These are phyloP conservation scores for Spatulosminthurus flaviceps DNA, from an alignment of 2,888 invertebrate genomes.

Conservation along the genomic window DNA sequence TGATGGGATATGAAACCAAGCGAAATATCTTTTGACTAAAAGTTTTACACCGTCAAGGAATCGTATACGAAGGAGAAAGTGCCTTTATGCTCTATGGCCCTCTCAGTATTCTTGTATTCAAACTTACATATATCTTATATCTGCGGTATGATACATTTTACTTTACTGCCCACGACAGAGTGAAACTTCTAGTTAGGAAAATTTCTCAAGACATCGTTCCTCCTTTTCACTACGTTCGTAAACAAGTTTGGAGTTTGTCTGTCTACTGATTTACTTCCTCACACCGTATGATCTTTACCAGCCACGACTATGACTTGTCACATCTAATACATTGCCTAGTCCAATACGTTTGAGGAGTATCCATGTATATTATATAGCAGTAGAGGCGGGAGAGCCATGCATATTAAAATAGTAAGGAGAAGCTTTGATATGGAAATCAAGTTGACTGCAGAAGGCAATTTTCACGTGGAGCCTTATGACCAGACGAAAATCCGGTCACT, in stretches of 20 bases:
- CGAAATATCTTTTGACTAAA: slow-evolving; percentile 3
- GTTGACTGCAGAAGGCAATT: background rate
- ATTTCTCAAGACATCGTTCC: background rate
- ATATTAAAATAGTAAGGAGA: no score
- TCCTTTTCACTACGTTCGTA: background rate
- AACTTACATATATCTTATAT: no score
- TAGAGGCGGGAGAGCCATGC: no score
- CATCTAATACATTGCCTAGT: no score
- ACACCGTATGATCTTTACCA: no score
- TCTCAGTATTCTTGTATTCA: no score
- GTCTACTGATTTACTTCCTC: background rate
- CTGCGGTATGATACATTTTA: no score
- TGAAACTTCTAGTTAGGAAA: background rate
- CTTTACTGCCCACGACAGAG: no score
- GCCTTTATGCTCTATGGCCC: no score
- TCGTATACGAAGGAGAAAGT: background rate
- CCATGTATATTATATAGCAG: no score
- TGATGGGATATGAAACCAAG: slow-evolving; percentile 1
- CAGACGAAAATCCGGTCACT: slow-evolving; percentile 14
- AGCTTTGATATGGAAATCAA: background rate
- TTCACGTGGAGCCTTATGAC: background rate
- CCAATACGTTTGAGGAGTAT: no score
- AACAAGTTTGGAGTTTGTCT: background rate
- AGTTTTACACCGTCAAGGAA: background rate
- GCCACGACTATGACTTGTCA: no score